Evolutionary conservation across 2,888 invertebrate genomes (phyloP), one percentile per base, ranked within the genome.

Genomic region (Hypomecis punctinalis): DNA sequence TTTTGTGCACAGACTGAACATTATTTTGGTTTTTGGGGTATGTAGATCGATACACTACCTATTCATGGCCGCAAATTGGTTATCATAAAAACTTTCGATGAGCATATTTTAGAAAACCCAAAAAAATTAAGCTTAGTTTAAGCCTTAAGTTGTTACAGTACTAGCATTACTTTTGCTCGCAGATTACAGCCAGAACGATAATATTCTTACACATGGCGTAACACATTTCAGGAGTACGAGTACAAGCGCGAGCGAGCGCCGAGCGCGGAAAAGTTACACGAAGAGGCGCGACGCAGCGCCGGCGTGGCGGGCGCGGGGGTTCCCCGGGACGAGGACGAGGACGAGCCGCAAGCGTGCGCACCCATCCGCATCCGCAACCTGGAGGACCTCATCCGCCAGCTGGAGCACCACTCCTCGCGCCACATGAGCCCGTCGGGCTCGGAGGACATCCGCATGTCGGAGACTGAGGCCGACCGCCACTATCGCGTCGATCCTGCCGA

Each of bases 401-500:
- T 98, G 76, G 97, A 97, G 86, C 97, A 97, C 84, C 97, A 97
- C 86, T 96, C 97, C 75, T 94, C 95, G 69, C 94, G 97, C 33
- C 97, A 97, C 89, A 97, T 97, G 96, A 97, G 97, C 82, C 98
- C 98, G 56, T 97, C 97, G 75, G 98, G 97, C 67, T 97, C 97
- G 13, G 98, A 98, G 85, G 98, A 98, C 81, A 97, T 98, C 82
- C 91, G 96, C 74, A 96, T 96, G 95, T 97, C 97, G 62, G 98
- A 98, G 90, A 96, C 97, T 57, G 98, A 98, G 86, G 96, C 96
- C 58, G 98, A 98, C 86, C 95, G 98, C 62, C 97, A 97, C 89
- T 97, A 97, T 89, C 94, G 97, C 91, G 94, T 96, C 89, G 97
- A 97, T 59, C 83, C 94, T 94, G 84, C 80, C 7, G 91, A 91